Evolutionary conservation across 2,113 vertebrate genomes (phyloP).

Genomic region (Todiramphus saurophagus): DNA sequence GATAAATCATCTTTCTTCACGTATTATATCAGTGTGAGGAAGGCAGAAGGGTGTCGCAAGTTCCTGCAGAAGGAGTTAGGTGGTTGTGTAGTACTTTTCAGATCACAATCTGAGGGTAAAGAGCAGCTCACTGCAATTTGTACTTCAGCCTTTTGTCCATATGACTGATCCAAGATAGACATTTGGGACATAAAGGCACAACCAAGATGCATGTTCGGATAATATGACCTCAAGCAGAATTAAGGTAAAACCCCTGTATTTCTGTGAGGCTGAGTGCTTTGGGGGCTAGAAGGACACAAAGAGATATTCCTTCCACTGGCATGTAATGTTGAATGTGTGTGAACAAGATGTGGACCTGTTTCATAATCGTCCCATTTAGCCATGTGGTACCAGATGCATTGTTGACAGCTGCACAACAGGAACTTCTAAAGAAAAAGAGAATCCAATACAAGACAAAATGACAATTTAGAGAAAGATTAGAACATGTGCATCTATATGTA

Average conservation of each 20-base stretch:
- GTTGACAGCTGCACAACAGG: neutral
- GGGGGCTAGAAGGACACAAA: neutral
- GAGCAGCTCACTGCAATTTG: neutral
- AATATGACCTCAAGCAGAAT: neutral
- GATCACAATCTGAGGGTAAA: neutral
- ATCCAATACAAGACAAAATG: neutral
- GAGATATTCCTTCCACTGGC: neutral
- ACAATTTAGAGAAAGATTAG: neutral
- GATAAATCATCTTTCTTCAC: neutral
- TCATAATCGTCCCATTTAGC: neutral
- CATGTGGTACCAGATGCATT: neutral
- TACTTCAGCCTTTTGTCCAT: neutral
- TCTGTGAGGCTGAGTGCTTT: neutral
- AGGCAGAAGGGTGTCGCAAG: neutral
- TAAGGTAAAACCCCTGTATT: neutral
- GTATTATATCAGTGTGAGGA: accelerated
- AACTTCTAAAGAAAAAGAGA: neutral
- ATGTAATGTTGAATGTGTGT: accelerated
- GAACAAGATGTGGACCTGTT: neutral
- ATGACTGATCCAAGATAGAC: neutral
- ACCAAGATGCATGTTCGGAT: neutral
- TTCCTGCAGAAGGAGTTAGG: neutral
- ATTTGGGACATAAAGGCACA: neutral
- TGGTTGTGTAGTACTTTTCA: accelerated
- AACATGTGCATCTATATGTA: neutral